Conservation (phyloP, 37 sponge, comb jelly and placozoan genomes). For the Beroe ovata region DNA sequence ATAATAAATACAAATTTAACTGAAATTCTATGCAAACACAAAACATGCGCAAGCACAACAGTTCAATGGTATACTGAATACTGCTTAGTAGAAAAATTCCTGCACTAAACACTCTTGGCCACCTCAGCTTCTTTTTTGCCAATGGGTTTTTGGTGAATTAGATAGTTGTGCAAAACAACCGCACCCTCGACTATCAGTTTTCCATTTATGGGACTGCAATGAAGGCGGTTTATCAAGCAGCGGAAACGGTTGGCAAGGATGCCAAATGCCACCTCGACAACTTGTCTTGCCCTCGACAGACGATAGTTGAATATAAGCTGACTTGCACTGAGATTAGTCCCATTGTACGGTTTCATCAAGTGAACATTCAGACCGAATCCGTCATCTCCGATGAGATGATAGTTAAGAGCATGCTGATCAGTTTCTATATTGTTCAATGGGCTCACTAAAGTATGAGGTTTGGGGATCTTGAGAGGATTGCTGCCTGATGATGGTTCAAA, state of each 20-base stretch:
- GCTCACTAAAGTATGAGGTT: background rate
- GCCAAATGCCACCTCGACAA: constrained; percentile 72
- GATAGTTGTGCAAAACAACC: constrained; percentile 23
- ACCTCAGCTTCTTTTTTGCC: background rate
- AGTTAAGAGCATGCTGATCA: background rate
- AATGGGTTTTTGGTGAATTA: background rate
- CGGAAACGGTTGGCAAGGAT: constrained; percentile 69
- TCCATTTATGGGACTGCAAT: background rate
- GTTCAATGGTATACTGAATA: too few species aligned
- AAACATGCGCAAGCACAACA: background rate
- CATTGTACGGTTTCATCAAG: constrained; percentile 68
- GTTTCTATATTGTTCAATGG: background rate
- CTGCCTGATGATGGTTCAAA: constrained; percentile 12
- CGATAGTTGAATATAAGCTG: constrained; percentile 71
- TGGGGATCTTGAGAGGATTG: constrained; percentile 18
- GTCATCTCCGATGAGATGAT: constrained; percentile 71
- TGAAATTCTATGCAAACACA: constrained; percentile 10
- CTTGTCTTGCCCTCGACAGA: constrained; percentile 69
- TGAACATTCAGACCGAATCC: constrained; percentile 69
- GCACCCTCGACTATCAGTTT: background rate
- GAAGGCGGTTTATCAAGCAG: background rate
- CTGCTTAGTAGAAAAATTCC: background rate
- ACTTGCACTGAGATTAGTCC: constrained; percentile 1
- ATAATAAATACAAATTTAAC: background rate
- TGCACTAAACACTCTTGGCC: too few species aligned